Evolutionary conservation across 2,888 invertebrate genomes (phyloP).

Genomic region (Leptinotarsa tumamoca): DNA sequence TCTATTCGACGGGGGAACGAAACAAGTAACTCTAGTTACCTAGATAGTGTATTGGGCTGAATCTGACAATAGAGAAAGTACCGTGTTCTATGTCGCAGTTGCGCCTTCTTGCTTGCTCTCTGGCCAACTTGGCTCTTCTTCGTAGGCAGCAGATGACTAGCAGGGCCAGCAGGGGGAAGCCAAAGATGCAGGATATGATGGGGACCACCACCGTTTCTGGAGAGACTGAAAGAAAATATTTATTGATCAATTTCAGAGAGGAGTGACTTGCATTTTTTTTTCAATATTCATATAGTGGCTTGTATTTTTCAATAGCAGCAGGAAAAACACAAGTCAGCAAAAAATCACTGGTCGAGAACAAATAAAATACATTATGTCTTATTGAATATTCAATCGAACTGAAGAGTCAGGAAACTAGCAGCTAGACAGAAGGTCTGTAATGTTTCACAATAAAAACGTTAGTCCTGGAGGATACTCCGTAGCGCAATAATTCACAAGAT

Average conservation of each 20-base stretch:
- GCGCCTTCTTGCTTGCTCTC: slow-evolving; percentile 84
- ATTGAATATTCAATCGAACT: no score
- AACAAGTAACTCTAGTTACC: slow-evolving; percentile 68
- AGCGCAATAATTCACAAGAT: no score
- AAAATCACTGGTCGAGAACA: no score
- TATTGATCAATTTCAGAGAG: neutral
- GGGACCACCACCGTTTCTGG: slow-evolving; percentile 90
- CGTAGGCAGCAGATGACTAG: slow-evolving; percentile 89
- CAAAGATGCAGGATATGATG: slow-evolving; percentile 90
- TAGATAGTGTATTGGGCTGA: slow-evolving; percentile 79
- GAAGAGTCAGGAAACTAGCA: no score
- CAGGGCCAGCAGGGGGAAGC: slow-evolving; percentile 87
- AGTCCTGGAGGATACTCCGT: no score
- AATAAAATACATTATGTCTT: no score
- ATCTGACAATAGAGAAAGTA: slow-evolving; percentile 83
- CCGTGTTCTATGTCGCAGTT: slow-evolving; percentile 87
- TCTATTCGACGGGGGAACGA: slow-evolving; percentile 4
- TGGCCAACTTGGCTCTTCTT: slow-evolving; percentile 84
- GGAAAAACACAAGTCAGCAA: no score
- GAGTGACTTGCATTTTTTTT: no score
- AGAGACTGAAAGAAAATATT: slow-evolving; percentile 74
- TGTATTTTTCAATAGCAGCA: no score
- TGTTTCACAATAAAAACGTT: no score
- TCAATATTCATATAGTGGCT: no score
- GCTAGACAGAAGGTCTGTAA: no score